Evolutionary conservation across 2,113 vertebrate species (phyloP).

Genomic region (Pterocles gutturalis): DNA sequence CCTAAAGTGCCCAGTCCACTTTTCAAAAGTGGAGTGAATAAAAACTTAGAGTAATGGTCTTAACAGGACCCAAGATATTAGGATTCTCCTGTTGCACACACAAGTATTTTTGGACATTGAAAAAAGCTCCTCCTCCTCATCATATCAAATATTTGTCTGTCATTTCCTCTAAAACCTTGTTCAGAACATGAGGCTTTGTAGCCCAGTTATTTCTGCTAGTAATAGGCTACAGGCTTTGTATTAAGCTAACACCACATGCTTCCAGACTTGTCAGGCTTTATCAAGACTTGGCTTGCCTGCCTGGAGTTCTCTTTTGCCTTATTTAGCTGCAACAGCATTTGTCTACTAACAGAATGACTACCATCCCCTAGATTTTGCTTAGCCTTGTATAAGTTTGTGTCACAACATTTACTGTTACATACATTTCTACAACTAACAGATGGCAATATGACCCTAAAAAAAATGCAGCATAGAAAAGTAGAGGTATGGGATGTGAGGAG

Average conservation of each 20-base stretch:
- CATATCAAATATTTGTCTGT: not conserved
- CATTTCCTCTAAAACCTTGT: not conserved
- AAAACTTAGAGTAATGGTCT: not conserved
- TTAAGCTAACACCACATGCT: not conserved
- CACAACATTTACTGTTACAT: not conserved
- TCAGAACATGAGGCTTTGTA: not conserved
- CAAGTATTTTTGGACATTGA: not conserved
- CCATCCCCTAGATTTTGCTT: not conserved
- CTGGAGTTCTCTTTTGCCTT: not conserved
- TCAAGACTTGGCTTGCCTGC: fast-evolving
- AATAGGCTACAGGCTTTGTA: not conserved
- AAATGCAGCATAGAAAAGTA: not conserved
- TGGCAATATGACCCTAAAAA: not conserved
- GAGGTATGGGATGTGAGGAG: not conserved
- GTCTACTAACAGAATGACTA: not conserved
- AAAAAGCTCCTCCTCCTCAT: not conserved
- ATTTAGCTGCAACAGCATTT: not conserved
- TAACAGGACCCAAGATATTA: not conserved
- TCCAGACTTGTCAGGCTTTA: not conserved
- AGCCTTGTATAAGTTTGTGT: not conserved
- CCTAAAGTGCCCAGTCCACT: not conserved
- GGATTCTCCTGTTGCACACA: not conserved
- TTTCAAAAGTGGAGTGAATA: not conserved
- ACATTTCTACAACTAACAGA: not conserved
- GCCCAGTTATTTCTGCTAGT: not conserved